Conservation (phyloP, 2,797 vertebrate genomes). For the Lophotriccus pileatus region DNA sequence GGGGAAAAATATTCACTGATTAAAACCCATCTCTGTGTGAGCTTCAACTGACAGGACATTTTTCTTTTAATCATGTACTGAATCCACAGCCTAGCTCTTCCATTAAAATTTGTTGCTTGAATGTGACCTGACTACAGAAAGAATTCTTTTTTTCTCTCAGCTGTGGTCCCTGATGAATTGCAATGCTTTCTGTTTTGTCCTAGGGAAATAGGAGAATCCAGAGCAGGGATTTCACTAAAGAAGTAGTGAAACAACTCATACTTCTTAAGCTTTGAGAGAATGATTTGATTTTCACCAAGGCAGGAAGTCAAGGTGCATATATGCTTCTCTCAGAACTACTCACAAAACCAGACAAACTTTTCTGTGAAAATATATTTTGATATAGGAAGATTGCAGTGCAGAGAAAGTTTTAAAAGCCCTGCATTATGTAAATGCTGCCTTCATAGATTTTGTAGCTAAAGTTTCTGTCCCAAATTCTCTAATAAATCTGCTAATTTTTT, state of each 20-base stretch:
- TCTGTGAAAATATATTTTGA: background rate
- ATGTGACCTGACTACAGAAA: constrained; percentile 41
- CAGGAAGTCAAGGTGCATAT: background rate
- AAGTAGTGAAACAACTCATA: background rate
- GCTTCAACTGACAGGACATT: constrained; percentile 4
- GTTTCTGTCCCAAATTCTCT: background rate
- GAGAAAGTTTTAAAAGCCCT: background rate
- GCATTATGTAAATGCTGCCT: background rate
- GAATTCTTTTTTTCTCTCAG: background rate
- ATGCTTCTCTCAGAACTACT: background rate
- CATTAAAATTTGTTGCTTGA: background rate
- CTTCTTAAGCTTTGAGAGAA: background rate
- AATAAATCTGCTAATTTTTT: background rate
- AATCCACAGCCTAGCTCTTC: background rate
- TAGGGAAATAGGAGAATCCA: background rate
- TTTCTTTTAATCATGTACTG: constrained; percentile 42
- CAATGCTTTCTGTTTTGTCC: background rate
- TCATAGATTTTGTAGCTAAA: background rate
- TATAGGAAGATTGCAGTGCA: background rate
- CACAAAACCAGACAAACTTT: background rate
- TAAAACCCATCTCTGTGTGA: background rate
- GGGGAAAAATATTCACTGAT: background rate
- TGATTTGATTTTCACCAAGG: background rate
- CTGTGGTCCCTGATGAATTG: background rate
- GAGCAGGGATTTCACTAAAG: background rate